phyloP scores from a whole-genome alignment of 2,113 vertebrate species.

The Mungos mungo region DNA sequence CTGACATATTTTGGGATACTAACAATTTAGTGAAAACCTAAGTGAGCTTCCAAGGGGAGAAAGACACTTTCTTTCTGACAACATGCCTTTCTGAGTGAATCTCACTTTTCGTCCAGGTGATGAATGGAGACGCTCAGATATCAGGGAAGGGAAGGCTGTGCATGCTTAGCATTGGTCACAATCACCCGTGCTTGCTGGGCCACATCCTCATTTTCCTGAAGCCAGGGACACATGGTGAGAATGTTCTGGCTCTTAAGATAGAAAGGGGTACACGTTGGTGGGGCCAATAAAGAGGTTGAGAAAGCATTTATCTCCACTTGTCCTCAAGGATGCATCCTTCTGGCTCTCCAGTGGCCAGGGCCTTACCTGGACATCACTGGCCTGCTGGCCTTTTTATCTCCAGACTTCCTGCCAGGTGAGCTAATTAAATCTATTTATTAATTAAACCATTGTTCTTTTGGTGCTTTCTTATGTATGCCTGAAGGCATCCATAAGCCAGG shows the following conservation, averaged over 20 bases:
- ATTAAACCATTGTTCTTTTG: background rate
- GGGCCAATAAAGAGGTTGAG: background rate
- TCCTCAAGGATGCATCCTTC: too few relatives aligned
- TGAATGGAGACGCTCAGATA: too few relatives aligned
- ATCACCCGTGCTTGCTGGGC: background rate
- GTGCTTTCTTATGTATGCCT: background rate
- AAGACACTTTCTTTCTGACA: background rate
- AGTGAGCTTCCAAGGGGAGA: background rate
- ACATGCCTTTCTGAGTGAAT: background rate
- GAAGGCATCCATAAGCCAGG: background rate
- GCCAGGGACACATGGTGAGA: background rate
- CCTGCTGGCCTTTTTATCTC: background rate
- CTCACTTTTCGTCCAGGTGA: background rate
- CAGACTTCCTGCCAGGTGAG: background rate
- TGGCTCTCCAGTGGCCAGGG: rapidly evolving
- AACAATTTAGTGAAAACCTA: background rate
- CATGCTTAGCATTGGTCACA: rapidly evolving
- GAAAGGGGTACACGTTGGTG: background rate
- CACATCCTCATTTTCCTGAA: background rate
- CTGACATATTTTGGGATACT: background rate
- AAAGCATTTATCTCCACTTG: background rate
- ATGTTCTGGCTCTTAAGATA: background rate
- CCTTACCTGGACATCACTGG: background rate
- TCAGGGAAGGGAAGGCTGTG: background rate
- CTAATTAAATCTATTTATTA: background rate